phyloP scores from a whole-genome alignment of 1,140 invertebrate genomes.

The Eubasilissa regina region DNA sequence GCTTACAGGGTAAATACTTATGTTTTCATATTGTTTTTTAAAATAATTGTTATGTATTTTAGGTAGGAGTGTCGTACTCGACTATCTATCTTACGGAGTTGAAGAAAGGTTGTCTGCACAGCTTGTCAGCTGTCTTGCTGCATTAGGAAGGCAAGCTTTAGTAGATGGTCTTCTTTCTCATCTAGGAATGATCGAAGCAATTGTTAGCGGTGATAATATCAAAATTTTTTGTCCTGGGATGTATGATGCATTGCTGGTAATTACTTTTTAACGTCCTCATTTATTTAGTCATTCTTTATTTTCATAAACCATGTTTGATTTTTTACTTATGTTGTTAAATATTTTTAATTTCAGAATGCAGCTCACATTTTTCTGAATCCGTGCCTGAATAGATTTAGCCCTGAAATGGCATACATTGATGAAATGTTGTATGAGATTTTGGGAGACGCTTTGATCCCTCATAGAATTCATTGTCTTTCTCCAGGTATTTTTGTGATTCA shows the following conservation, averaged over 20 bases:
- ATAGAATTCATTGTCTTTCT: constrained; percentile 46
- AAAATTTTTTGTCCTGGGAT: constrained; percentile 61
- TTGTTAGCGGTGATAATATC: constrained; percentile 61
- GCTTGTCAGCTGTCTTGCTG: constrained; percentile 69
- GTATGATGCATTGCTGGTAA: constrained; percentile 66
- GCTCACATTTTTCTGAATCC: constrained; percentile 52
- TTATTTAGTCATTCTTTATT: background rate
- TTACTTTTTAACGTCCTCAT: constrained; percentile 43
- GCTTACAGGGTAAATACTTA: too few relatives aligned
- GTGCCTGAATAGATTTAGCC: constrained; percentile 33
- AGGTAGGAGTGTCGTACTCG: constrained; percentile 69
- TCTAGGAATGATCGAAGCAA: constrained; percentile 65
- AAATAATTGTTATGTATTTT: too few relatives aligned
- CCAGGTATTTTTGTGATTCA: constrained; percentile 45
- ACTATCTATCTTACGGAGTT: constrained; percentile 68
- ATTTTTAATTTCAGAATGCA: constrained; percentile 49
- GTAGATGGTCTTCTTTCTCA: constrained; percentile 65
- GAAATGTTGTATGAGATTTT: constrained; percentile 56
- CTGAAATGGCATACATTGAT: constrained; percentile 56
- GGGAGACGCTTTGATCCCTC: constrained; percentile 55
- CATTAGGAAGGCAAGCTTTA: constrained; percentile 66
- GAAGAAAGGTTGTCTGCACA: constrained; percentile 67
- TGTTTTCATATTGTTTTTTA: too few relatives aligned
- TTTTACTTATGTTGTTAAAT: background rate
- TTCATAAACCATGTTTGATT: background rate